A percentile compares a stretch with the other conserved stretches of the same genome.
phyloP scores from a whole-genome alignment of 2,888 invertebrate species.

The Iselma pallidipennis region DNA sequence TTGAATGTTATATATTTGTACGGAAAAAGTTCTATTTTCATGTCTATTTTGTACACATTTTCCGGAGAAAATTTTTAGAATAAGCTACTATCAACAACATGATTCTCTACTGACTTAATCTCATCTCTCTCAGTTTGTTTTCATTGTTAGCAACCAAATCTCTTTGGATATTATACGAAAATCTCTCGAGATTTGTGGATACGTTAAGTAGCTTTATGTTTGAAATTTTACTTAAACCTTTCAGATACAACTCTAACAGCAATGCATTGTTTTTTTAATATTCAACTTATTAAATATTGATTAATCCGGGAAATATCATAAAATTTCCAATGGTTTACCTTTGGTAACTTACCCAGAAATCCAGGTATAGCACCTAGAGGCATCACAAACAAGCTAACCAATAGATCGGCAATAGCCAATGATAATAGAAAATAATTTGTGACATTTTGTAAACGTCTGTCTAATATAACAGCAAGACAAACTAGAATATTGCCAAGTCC shows the following conservation, averaged over 20 bases:
- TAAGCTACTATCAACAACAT: background rate
- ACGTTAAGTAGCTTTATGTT: conserved; percentile 3
- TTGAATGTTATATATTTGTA: too few species aligned
- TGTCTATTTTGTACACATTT: too few species aligned
- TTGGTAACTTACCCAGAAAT: conserved; percentile 77
- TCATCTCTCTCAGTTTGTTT: background rate
- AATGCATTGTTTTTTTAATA: background rate
- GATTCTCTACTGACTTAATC: background rate
- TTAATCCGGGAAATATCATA: too few species aligned
- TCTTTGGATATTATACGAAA: background rate
- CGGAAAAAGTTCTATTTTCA: too few species aligned
- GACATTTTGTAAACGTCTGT: conserved; percentile 88
- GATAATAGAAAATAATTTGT: conserved; percentile 96
- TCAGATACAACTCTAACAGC: background rate
- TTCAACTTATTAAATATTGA: too few species aligned
- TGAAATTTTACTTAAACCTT: background rate
- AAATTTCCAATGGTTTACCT: too few species aligned
- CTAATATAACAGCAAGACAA: conserved; percentile 89
- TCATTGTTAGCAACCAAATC: background rate
- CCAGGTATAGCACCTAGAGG: conserved; percentile 93
- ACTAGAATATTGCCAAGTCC: conserved; percentile 91
- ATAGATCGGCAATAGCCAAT: conserved; percentile 88
- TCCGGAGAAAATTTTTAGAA: background rate
- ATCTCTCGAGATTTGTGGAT: background rate
- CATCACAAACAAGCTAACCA: conserved; percentile 95